Conservation (phyloP, 2,113 vertebrate genomes). For the Oceanodroma tethys region DNA sequence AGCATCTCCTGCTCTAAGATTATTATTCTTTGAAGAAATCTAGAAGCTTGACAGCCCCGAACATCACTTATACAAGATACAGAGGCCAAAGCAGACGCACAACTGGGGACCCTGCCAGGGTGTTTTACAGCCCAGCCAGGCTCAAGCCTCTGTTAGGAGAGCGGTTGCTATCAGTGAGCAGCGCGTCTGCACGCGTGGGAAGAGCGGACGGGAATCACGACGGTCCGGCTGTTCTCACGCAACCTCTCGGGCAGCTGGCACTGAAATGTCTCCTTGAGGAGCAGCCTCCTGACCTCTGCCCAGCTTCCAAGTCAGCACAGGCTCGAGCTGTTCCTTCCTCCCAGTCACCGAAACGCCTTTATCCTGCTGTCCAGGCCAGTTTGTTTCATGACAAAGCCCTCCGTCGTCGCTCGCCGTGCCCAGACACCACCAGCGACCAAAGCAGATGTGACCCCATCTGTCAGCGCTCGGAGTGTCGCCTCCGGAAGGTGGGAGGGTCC, state of each 20-base stretch:
- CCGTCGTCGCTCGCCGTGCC: background rate
- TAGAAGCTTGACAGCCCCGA: background rate
- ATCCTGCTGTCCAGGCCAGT: background rate
- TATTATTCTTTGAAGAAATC: background rate
- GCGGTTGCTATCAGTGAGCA: accelerated
- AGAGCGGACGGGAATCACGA: accelerated
- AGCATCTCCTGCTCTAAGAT: accelerated
- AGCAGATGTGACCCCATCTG: background rate
- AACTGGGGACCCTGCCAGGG: background rate
- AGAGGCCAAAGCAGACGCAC: background rate
- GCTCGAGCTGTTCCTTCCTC: background rate
- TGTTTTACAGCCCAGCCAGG: background rate
- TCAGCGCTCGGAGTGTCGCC: background rate
- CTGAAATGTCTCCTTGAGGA: background rate
- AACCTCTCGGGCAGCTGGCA: background rate
- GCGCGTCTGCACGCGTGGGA: accelerated
- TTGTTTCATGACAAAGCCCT: background rate
- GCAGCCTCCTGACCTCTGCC: background rate
- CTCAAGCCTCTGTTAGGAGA: background rate
- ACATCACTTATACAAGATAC: accelerated
- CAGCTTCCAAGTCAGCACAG: background rate
- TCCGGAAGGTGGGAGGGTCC: background rate
- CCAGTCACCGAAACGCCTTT: background rate
- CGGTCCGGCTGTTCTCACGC: background rate
- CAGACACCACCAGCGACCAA: background rate